Percentiles rank a stretch among this genome's conserved stretches.
Conservation (phyloP, 2,797 vertebrate genomes). For the Tamandua tetradactyla region DNA sequence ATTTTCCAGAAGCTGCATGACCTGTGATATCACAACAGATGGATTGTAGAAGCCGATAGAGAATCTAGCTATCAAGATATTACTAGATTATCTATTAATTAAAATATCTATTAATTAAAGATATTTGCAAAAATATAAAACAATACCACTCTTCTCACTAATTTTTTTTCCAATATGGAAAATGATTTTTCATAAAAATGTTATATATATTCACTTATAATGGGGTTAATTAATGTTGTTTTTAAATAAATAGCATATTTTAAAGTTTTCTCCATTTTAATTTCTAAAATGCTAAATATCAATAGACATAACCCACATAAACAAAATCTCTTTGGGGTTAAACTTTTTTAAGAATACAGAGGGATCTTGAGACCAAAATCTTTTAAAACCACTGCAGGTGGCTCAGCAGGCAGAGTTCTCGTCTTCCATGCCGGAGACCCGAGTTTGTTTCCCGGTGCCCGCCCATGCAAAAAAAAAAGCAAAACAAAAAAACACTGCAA, state of each 20-base stretch:
- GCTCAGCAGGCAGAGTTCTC: too few relatives aligned
- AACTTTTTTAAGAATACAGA: background rate
- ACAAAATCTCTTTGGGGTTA: background rate
- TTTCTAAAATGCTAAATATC: background rate
- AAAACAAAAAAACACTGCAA: too few relatives aligned
- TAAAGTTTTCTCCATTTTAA: background rate
- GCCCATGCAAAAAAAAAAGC: too few relatives aligned
- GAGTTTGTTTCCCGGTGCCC: too few relatives aligned
- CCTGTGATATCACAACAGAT: background rate
- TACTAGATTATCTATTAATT: too few relatives aligned
- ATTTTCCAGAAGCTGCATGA: conserved; percentile 24
- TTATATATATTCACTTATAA: background rate
- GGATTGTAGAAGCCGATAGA: background rate
- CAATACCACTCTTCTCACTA: background rate
- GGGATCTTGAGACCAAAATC: background rate
- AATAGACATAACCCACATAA: background rate
- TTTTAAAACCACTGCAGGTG: background rate
- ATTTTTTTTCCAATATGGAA: background rate
- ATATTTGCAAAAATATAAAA: conserved; percentile 28
- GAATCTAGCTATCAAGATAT: background rate
- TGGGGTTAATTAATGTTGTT: background rate
- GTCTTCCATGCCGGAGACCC: too few relatives aligned
- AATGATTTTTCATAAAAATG: conserved; percentile 35
- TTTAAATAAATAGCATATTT: background rate
- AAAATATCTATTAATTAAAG: background rate